Evolutionary conservation across 2,113 vertebrate genomes (phyloP).

Genomic region (Girardinichthys multiradiatus): DNA sequence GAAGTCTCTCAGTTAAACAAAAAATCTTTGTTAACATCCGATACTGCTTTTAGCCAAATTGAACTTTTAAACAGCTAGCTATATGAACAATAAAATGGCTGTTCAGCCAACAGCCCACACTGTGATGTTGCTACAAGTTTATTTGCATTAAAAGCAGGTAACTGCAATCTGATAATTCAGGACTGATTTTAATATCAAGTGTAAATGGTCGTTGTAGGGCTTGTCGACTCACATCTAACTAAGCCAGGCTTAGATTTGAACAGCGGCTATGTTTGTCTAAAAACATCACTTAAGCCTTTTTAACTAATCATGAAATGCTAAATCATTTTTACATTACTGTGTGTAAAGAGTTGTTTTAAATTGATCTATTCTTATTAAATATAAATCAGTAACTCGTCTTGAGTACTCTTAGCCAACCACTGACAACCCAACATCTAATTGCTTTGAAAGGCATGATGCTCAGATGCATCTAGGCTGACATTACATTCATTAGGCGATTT

Average conservation of each 20-base stretch:
- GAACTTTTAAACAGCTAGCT: not conserved
- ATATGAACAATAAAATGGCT: not conserved
- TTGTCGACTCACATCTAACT: no score
- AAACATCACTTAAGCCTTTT: constrained; percentile 26
- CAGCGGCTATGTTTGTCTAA: constrained; percentile 4
- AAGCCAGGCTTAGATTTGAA: no score
- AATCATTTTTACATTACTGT: not conserved
- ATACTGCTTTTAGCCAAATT: not conserved
- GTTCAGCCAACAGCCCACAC: no score
- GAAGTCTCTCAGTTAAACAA: not conserved
- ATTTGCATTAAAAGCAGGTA: no score
- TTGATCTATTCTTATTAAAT: constrained; percentile 23
- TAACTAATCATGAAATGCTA: no score
- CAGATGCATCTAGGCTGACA: not conserved
- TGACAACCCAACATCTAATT: not conserved
- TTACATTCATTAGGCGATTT: constrained; percentile 19
- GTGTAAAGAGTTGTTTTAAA: constrained; percentile 5
- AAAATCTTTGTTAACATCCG: not conserved
- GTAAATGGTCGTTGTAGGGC: no score
- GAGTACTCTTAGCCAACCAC: not conserved
- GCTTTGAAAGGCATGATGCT: constrained; percentile 5
- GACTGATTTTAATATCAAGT: no score
- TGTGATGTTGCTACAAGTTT: no score
- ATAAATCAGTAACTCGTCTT: not conserved
- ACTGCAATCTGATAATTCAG: no score